Percentiles rank a stretch among this genome's conserved stretches.
Conservation (phyloP, 2,888 invertebrate genomes). For the Himalopsyche anomala region DNA sequence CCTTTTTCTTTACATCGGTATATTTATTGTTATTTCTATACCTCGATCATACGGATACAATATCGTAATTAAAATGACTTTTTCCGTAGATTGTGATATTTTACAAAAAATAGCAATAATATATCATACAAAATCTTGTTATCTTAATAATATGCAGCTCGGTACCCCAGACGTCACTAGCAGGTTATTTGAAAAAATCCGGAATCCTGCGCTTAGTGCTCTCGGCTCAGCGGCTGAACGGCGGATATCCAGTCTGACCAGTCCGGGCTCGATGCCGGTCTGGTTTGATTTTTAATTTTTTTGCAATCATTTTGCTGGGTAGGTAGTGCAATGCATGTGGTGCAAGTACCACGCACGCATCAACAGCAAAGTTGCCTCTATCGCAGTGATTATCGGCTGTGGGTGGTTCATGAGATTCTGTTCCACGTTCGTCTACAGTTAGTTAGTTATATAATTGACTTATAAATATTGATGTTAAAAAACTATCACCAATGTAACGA, state of each 20-base stretch:
- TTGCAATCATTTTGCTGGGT: conserved; percentile 1
- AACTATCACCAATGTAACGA: too few species aligned
- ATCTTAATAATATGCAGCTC: too few species aligned
- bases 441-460: too few species aligned
- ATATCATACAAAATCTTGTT: too few species aligned
- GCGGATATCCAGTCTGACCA: conserved; percentile 15
- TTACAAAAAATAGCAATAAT: too few species aligned
- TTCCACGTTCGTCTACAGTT: too few species aligned
- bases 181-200: conserved; percentile 6
- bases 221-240: background rate
- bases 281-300: conserved; percentile 12
- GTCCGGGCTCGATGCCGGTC: conserved; percentile 1
- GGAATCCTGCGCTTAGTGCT: background rate
- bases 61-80: too few species aligned
- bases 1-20: too few species aligned
- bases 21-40: too few species aligned
- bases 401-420: background rate
- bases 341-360: conserved; percentile 1
- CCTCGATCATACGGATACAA: too few species aligned
- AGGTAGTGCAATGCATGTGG: background rate
- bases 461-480: too few species aligned
- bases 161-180: background rate
- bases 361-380: background rate
- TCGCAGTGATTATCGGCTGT: background rate
- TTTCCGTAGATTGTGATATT: too few species aligned